Evolutionary conservation across 2,113 vertebrate genomes (phyloP).

Genomic region (Corythornis madagascariensis): DNA sequence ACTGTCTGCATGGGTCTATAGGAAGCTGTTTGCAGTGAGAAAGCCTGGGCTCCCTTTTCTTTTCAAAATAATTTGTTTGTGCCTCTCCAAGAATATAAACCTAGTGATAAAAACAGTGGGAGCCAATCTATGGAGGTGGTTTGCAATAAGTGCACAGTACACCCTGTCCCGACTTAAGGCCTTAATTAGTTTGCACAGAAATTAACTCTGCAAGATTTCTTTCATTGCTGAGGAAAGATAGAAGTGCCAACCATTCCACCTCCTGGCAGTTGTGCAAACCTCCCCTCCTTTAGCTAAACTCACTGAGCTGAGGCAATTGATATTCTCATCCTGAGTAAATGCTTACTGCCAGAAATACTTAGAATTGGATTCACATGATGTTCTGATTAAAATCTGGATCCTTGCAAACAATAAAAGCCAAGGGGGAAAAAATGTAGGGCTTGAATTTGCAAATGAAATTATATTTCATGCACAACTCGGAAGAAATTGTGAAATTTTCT

Average conservation of each 20-base stretch:
- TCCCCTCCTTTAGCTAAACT: not conserved
- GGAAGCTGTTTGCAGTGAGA: not conserved
- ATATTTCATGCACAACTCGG: not conserved
- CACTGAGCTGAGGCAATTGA: not conserved
- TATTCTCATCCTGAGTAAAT: not conserved
- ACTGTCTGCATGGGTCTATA: not conserved
- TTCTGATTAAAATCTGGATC: slow-evolving; percentile 20
- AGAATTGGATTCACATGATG: not conserved
- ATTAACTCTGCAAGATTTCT: not conserved
- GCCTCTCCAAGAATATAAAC: not conserved
- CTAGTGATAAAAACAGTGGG: not conserved
- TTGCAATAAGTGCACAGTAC: not conserved
- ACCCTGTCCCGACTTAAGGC: not conserved
- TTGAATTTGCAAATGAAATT: slow-evolving; percentile 4
- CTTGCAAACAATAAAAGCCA: not conserved
- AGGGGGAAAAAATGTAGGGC: not conserved
- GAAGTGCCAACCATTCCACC: not conserved
- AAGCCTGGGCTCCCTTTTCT: not conserved
- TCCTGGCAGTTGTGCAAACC: not conserved
- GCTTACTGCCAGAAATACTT: not conserved
- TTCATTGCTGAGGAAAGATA: not conserved
- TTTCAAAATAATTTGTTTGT: not conserved
- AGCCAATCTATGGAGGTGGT: not conserved
- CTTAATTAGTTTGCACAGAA: slow-evolving; percentile 12
- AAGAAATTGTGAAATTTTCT: not conserved